A percentile compares a stretch with the other conserved stretches of the same genome.
Evolutionary conservation across 2,113 vertebrate genomes (phyloP).

Genomic region (Polypterus bichir): DNA sequence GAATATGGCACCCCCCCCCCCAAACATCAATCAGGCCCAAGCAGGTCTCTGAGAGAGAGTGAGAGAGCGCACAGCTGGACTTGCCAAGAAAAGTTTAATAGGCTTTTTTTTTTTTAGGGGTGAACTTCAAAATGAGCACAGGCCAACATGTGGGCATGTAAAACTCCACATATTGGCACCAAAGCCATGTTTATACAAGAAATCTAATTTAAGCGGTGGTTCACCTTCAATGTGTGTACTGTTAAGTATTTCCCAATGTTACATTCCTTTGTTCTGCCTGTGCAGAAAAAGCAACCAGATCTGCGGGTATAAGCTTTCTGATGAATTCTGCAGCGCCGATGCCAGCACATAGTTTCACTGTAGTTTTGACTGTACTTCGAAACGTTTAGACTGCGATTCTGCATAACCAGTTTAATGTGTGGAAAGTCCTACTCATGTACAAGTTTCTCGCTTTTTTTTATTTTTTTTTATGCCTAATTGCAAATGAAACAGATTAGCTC

Average conservation of each 20-base stretch:
- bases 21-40: background rate
- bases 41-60: background rate
- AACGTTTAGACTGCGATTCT: too few species aligned
- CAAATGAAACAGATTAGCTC: too few species aligned
- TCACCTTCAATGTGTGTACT: background rate
- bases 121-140: constrained; percentile 1
- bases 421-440: too few species aligned
- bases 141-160: background rate
- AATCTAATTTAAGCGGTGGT: background rate
- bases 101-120: background rate
- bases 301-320: background rate
- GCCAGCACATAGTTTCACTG: too few species aligned
- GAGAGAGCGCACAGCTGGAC: background rate
- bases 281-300: background rate
- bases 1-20: background rate
- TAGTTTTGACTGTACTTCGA: too few species aligned
- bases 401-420: too few species aligned
- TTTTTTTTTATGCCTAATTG: too few species aligned
- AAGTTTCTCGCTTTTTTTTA: too few species aligned
- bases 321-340: too few species aligned
- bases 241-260: background rate
- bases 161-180: background rate
- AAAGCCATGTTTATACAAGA: background rate
- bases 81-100: background rate
- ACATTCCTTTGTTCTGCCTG: constrained; percentile 2